Evolutionary conservation across 2,113 vertebrate genomes (phyloP).

Genomic region (Cyanocitta stelleri): DNA sequence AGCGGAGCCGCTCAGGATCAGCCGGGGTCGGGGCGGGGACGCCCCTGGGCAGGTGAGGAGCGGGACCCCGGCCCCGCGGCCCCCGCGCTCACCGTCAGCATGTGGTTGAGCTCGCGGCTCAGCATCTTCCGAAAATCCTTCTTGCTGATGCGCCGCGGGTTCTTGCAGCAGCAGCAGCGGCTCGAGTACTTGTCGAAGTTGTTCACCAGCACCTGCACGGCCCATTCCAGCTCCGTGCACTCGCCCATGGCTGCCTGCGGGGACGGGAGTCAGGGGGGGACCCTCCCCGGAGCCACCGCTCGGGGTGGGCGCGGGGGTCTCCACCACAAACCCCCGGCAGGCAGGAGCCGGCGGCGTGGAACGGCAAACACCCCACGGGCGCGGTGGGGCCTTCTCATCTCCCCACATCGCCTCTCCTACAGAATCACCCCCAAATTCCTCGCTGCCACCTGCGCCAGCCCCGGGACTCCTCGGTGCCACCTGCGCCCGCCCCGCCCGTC

Average conservation of each 20-base stretch:
- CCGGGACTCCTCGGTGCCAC: too few species aligned
- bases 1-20: neutral
- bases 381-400: accelerated
- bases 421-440: neutral
- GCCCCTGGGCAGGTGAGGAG: neutral
- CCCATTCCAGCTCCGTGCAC: constrained; percentile 72
- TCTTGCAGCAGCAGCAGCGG: constrained; percentile 70
- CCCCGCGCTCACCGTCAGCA: constrained; percentile 65
- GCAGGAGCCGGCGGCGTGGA: accelerated
- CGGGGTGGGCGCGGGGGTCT: accelerated
- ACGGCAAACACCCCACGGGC: accelerated
- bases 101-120: constrained; percentile 74
- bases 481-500: too few species aligned
- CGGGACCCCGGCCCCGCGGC: accelerated
- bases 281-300: neutral
- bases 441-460: accelerated
- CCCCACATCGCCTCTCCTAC: neutral
- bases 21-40: accelerated
- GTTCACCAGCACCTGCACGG: constrained; percentile 72
- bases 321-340: too few species aligned
- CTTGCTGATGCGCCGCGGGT: constrained; percentile 70
- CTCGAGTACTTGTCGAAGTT: constrained; percentile 76
- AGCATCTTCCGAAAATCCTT: constrained; percentile 77
- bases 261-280: accelerated
- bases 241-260: neutral